Conservation (phyloP, 2,888 invertebrate genomes). For the Amphiduros pacificus region DNA sequence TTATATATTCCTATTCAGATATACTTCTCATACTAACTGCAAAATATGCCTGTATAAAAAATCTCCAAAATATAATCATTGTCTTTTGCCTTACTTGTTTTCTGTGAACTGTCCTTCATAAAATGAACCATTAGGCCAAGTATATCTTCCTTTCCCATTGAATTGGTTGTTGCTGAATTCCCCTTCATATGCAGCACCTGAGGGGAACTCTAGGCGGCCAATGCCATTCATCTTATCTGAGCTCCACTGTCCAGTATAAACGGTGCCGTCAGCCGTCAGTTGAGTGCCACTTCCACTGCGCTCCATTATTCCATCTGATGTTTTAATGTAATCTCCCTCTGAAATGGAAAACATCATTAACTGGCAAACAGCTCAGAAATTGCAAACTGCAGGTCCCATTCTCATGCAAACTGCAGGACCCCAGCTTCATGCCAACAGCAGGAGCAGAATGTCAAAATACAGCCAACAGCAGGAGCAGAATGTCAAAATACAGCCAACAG, state of each 20-base stretch:
- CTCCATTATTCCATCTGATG: slow-evolving; percentile 45
- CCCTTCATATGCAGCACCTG: slow-evolving; percentile 53
- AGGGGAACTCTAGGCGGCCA: slow-evolving; percentile 47
- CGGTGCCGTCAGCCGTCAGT: slow-evolving; percentile 43
- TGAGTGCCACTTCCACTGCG: slow-evolving; percentile 49
- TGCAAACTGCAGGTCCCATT: no score
- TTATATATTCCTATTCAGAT: no score
- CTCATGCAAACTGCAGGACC: no score
- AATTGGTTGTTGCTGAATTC: slow-evolving; percentile 55
- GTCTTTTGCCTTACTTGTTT: slow-evolving; percentile 52
- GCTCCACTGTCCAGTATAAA: slow-evolving; percentile 52
- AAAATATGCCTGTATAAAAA: no score
- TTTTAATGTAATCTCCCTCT: slow-evolving; percentile 52
- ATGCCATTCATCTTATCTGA: slow-evolving; percentile 56
- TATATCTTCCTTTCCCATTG: slow-evolving; percentile 53
- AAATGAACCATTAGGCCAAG: slow-evolving; percentile 55
- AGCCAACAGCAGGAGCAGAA: no score
- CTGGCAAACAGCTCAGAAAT: no score
- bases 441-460: no score
- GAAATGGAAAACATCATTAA: no score
- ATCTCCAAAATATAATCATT: no score
- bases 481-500: no score
- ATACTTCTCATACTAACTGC: no score
- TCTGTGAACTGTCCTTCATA: slow-evolving; percentile 55
- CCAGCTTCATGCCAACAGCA: no score